Evolutionary conservation across 2,888 invertebrate genomes (phyloP).

Genomic region (Tachystola acroxantha): DNA sequence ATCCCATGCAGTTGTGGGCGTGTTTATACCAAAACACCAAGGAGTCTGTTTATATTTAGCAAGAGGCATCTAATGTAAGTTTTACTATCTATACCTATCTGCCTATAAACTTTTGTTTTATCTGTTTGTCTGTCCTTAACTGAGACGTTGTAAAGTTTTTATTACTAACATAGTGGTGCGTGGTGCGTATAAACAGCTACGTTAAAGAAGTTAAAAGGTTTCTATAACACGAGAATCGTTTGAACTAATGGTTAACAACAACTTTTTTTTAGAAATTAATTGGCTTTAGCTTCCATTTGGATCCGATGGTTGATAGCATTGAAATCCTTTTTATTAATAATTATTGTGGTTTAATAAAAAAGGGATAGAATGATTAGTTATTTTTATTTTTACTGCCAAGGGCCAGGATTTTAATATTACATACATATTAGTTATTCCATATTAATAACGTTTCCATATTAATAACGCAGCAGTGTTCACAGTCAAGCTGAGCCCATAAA

Average conservation of each 20-base stretch:
- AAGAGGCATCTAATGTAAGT: slow-evolving; percentile 34
- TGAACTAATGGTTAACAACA: background rate
- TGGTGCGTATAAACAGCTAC: slow-evolving; percentile 13
- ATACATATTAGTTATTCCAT: no score
- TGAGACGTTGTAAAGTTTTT: slow-evolving; percentile 30
- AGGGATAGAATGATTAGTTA: no score
- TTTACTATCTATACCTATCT: slow-evolving; percentile 33
- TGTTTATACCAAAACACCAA: no score
- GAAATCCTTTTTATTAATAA: no score
- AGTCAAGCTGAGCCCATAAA: no score
- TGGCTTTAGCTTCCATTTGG: background rate
- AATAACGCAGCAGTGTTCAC: no score
- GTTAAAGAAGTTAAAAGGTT: slow-evolving; percentile 9
- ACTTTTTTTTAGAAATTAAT: background rate
- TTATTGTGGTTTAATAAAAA: no score
- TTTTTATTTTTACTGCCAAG: no score
- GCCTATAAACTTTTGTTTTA: slow-evolving; percentile 34
- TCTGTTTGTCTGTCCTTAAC: slow-evolving; percentile 21
- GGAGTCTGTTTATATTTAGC: slow-evolving; percentile 32
- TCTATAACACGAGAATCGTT: slow-evolving; percentile 8
- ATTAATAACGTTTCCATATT: no score
- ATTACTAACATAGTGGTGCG: slow-evolving; percentile 14
- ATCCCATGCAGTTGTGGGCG: no score
- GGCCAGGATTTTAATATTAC: no score
- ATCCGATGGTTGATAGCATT: background rate